Evolutionary conservation across 1,140 invertebrate genomes (phyloP).

Genomic region (Xylocopa sonorina): DNA sequence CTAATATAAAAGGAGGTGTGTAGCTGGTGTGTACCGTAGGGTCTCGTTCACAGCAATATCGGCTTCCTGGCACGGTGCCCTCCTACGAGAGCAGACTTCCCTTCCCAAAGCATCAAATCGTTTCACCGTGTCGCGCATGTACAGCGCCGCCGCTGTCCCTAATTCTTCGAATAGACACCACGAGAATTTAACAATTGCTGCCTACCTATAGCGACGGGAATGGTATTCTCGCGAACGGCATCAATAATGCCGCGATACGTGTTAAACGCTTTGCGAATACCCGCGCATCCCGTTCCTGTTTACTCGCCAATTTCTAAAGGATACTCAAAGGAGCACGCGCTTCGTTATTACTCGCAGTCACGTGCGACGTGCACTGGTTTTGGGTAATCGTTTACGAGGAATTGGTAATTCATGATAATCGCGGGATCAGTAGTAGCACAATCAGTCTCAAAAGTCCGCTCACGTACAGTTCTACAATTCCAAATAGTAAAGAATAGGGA

Average conservation of each 20-base stretch:
- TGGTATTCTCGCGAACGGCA: neutral
- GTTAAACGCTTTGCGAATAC: neutral
- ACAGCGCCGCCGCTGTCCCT: conserved; percentile 53
- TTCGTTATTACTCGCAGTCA: neutral
- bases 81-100: conserved; percentile 70
- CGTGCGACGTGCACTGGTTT: no score
- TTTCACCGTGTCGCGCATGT: conserved; percentile 64
- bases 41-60: conserved; percentile 63
- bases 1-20: conserved; percentile 20
- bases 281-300: neutral
- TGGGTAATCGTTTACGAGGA: no score
- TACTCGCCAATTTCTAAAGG: no score
- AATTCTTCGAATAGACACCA: conserved; percentile 63
- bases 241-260: neutral
- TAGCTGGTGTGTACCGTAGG: conserved; percentile 30
- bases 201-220: conserved; percentile 25
- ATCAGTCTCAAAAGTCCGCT: no score
- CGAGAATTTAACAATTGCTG: conserved; percentile 53
- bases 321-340: neutral
- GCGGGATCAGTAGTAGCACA: no score
- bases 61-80: conserved; percentile 69
- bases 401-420: no score
- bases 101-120: conserved; percentile 71
- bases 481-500: no score
- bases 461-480: no score